phyloP scores from a whole-genome alignment of 1,140 invertebrate species.

The Platorchestia sp. region DNA sequence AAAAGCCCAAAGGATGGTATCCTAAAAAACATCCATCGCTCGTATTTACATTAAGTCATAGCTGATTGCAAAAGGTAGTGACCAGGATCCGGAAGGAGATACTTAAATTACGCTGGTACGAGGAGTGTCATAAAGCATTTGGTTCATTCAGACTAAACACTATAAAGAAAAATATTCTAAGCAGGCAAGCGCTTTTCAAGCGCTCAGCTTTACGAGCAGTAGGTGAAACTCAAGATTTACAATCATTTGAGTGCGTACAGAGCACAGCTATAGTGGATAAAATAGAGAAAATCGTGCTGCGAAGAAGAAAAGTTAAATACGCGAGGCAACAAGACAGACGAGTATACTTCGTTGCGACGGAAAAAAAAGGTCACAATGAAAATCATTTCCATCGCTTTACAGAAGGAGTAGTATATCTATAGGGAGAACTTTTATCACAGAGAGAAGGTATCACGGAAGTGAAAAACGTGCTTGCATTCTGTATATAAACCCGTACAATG shows the following conservation, averaged over 20 bases:
- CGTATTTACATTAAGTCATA: neutral
- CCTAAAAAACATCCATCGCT: neutral
- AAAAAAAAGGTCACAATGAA: neutral
- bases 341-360: neutral
- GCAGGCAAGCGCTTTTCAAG: neutral
- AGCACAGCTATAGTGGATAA: slow-evolving; percentile 25
- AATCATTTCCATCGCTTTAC: neutral
- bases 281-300: slow-evolving; percentile 14
- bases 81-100: neutral
- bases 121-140: neutral
- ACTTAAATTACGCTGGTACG: neutral
- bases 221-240: neutral
- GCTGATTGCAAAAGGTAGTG: neutral
- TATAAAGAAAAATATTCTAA: slow-evolving; percentile 4
- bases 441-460: slow-evolving; percentile 7
- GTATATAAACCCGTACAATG: neutral
- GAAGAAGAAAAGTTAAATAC: neutral
- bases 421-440: neutral
- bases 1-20: neutral
- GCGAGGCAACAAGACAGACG: neutral
- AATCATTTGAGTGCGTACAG: neutral
- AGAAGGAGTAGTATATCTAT: neutral
- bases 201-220: neutral
- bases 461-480: slow-evolving; percentile 29
- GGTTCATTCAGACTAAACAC: neutral